Evolutionary conservation across 1,140 invertebrate genomes (phyloP).

Genomic region (Hycleus cichorii): DNA sequence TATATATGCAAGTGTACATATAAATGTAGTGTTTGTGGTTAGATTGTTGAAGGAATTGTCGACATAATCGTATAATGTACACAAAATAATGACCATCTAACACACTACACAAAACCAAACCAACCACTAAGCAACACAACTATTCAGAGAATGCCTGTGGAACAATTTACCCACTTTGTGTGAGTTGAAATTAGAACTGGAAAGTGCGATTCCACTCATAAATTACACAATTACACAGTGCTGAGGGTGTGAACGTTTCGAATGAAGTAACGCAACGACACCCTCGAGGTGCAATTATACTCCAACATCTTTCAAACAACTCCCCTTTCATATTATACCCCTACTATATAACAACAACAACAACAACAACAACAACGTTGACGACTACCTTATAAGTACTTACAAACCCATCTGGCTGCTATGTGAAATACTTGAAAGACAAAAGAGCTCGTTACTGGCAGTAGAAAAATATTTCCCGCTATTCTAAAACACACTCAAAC

Average conservation of each 20-base stretch:
- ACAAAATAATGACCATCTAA: too few relatives aligned
- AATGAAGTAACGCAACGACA: slow-evolving; percentile 28
- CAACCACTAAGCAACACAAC: too few relatives aligned
- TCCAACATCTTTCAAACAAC: slow-evolving; percentile 27
- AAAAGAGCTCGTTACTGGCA: slow-evolving; percentile 33
- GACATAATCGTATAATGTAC: too few relatives aligned
- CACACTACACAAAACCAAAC: too few relatives aligned
- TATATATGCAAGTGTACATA: too few relatives aligned
- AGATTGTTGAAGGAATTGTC: too few relatives aligned
- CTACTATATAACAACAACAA: background rate
- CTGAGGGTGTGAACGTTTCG: slow-evolving; percentile 31
- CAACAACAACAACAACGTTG: background rate
- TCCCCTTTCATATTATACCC: slow-evolving; percentile 1
- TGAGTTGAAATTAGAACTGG: slow-evolving; percentile 20
- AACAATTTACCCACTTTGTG: slow-evolving; percentile 18
- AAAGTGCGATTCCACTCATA: slow-evolving; percentile 28
- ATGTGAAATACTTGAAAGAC: slow-evolving; percentile 21
- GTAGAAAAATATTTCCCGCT: slow-evolving; percentile 29
- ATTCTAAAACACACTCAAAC: slow-evolving; percentile 13
- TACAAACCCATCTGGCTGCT: slow-evolving; percentile 33
- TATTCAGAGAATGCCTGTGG: background rate
- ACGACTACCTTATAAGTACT: too few relatives aligned
- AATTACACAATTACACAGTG: slow-evolving; percentile 33
- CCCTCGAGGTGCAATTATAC: slow-evolving; percentile 34
- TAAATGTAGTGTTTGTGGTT: too few relatives aligned